phyloP scores from a whole-genome alignment of 1,140 invertebrate genomes.

The Atta texana region DNA sequence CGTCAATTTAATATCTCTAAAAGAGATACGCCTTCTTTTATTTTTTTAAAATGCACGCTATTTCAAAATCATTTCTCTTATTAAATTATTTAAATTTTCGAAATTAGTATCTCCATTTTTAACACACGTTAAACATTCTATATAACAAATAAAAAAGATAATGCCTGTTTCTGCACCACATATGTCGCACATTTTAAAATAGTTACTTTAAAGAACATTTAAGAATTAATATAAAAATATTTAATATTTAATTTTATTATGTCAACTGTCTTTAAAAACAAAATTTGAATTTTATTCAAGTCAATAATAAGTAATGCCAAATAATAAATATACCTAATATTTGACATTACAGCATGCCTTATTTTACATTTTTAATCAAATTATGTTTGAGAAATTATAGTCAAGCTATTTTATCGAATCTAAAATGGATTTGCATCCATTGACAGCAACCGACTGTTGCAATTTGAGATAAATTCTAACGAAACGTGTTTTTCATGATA shows the following conservation, averaged over 20 bases:
- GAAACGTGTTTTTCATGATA: conserved; percentile 10
- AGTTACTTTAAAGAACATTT: no score
- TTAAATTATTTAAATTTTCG: background rate
- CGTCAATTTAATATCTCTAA: no score
- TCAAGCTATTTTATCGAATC: background rate
- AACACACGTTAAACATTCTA: background rate
- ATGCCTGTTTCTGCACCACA: background rate
- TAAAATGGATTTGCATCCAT: background rate
- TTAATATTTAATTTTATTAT: background rate
- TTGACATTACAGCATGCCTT: background rate
- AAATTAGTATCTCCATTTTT: background rate
- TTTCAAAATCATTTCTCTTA: conserved; percentile 7
- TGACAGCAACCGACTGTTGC: background rate
- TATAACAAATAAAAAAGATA: background rate
- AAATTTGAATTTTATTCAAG: background rate
- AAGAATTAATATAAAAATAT: no score
- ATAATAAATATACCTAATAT: background rate
- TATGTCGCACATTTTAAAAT: background rate
- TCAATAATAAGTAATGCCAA: background rate
- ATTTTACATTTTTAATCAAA: conserved; percentile 1
- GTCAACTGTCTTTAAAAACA: background rate
- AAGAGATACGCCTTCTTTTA: background rate
- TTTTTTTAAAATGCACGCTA: background rate
- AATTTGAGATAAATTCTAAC: conserved; percentile 9
- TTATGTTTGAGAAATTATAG: background rate